Base-by-base conservation (phyloP, 2,797 vertebrate genomes). In the Pseudochirops cupreus region DNA sequence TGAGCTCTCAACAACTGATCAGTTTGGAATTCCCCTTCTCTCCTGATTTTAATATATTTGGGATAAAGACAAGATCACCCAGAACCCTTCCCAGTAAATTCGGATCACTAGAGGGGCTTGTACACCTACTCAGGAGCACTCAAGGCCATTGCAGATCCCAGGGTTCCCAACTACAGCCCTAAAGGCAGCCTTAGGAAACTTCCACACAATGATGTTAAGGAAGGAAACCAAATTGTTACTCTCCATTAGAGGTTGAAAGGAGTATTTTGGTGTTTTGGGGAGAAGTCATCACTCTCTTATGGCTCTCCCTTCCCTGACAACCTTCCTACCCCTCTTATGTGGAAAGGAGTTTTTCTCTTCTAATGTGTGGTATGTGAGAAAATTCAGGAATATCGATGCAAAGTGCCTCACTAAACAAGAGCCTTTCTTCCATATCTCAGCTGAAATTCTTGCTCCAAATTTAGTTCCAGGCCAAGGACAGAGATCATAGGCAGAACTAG, bases 211-310 rank as follows among this genome's bases (percentile, higher is more conserved):
- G 93, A 87, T 67, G 87, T 96, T 94, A 97, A 0, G 39, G 31
- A 97, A 96, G 59, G 95, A 96, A 56, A 95, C 96, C 94, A 96
- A 92, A 91, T 95, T 0, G 0, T 67, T 21, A 21, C 94, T 96
- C 93, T 97, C 95, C 97, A 96, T 94, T 95, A 96, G 95, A 96
- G 94, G 96, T 58, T 92, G 39, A 55, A 93, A 95, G 96, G 95
- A 92, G 87, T 96, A 94, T 12, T 95, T 92, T 97, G 92, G 11
- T 97, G 96, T 92, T 56, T 95, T 97, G 93, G 95, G 94, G 96
- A 95, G 59, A 67, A 67, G 13, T 91, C 97, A 95, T 97, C 96
- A 97, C 92, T 94, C 62, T 56, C 28, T 26, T 95, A 56, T 0
- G 82, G 95, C 89, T 94, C 82, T 91, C 92, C n/a, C 95, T 91